phyloP scores from a whole-genome alignment of 2,113 vertebrate species.

The Malurus cyaneus region DNA sequence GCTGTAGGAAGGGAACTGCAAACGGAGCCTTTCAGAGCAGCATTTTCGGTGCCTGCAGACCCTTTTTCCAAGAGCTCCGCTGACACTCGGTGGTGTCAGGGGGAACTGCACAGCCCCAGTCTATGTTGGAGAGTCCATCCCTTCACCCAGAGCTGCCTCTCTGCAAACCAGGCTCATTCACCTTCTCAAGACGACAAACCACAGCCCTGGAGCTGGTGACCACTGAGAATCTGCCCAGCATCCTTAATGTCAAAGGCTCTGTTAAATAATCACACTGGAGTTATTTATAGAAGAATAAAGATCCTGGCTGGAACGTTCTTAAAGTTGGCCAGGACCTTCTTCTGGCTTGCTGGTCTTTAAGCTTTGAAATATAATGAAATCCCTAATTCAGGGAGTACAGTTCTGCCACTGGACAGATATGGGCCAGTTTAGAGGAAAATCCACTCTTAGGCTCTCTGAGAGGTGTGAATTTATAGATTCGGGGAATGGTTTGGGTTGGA shows the following conservation, averaged over 20 bases:
- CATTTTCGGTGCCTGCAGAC: not conserved
- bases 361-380: not conserved
- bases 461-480: not conserved
- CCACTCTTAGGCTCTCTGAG: not conserved
- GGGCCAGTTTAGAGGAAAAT: not conserved
- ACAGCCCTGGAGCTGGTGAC: not conserved
- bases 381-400: not conserved
- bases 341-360: not conserved
- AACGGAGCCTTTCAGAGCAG: not conserved
- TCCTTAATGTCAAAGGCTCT: not conserved
- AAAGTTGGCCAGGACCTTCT: not conserved
- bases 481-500: not conserved
- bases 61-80: not conserved
- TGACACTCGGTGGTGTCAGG: slow-evolving; percentile 20
- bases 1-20: rapidly evolving
- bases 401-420: not conserved
- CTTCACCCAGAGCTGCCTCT: not conserved
- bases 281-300: not conserved
- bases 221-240: not conserved
- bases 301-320: not conserved
- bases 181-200: not conserved
- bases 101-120: not conserved
- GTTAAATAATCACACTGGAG: not conserved
- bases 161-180: rapidly evolving
- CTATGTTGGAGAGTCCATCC: too few species aligned